Evolutionary conservation across 1,140 invertebrate genomes (phyloP).

Genomic region (Diabrotica undecimpunctata): DNA sequence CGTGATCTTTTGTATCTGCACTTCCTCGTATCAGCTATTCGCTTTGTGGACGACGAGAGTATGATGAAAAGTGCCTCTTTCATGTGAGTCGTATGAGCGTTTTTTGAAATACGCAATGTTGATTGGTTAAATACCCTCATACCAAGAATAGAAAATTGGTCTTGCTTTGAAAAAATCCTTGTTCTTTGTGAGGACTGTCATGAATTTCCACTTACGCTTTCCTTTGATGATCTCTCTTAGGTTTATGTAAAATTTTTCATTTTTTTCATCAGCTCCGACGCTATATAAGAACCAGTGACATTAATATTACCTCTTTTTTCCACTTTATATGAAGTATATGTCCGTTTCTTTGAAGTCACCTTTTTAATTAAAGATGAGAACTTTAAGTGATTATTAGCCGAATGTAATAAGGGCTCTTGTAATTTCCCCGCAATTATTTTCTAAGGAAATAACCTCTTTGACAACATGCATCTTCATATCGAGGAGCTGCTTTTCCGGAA

Average conservation of each 20-base stretch:
- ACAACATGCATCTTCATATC: not conserved
- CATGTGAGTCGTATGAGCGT: not conserved
- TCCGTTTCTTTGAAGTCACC: not conserved
- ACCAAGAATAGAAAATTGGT: constrained; percentile 1
- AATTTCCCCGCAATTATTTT: constrained; percentile 1
- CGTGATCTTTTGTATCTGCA: no score
- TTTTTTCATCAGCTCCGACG: not conserved
- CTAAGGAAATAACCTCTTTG: not conserved
- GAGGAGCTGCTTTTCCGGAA: no score
- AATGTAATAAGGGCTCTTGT: not conserved
- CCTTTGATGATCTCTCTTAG: not conserved
- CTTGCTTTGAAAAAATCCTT: not conserved
- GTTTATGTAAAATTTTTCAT: not conserved
- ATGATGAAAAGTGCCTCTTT: not conserved
- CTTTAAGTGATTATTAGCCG: constrained; percentile 2
- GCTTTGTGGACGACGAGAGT: not conserved
- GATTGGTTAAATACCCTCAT: not conserved
- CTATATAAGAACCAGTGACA: not conserved
- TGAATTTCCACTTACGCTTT: not conserved
- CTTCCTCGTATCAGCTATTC: no score
- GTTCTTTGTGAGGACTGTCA: not conserved
- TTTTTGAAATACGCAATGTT: not conserved
- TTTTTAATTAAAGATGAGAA: constrained; percentile 3
- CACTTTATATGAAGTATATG: not conserved
- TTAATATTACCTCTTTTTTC: constrained; percentile 1